A percentile compares a stretch with the other conserved stretches of the same genome.
These are phyloP conservation scores for Platalea minor DNA, from an alignment of 2,797 vertebrate genomes.

Conservation along the genomic window DNA sequence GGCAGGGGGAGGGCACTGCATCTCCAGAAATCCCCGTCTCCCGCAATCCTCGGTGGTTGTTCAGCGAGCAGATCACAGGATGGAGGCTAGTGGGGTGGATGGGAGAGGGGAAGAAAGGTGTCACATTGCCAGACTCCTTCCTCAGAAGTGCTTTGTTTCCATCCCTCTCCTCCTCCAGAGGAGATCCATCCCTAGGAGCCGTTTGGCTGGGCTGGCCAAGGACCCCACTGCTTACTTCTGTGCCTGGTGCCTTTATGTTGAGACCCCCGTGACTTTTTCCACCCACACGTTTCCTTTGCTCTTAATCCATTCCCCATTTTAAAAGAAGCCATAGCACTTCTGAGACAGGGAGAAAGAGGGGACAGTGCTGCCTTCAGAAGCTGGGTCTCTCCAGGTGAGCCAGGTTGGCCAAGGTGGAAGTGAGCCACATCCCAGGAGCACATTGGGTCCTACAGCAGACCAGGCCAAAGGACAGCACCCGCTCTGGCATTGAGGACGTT, in stretches of 20 bases:
- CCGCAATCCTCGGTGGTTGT: background rate
- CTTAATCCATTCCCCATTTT: background rate
- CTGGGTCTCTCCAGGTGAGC: background rate
- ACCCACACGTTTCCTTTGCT: background rate
- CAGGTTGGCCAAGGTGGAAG: background rate
- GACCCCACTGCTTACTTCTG: background rate
- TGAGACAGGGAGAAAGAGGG: background rate
- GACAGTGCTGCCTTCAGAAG: background rate
- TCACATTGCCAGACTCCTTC: background rate
- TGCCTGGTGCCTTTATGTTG: accelerated
- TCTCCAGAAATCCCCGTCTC: background rate
- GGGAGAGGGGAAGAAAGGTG: background rate
- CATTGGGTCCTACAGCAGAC: accelerated
- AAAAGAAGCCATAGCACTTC: background rate
- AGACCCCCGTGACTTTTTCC: background rate
- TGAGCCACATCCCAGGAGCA: accelerated
- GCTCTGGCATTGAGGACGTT: background rate
- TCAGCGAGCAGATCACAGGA: background rate
- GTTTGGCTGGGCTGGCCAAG: background rate
- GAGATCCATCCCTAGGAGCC: background rate
- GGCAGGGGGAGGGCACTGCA: background rate
- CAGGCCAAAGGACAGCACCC: background rate
- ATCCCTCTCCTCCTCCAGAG: background rate
- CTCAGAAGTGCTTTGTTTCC: background rate
- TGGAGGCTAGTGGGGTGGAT: background rate